phyloP scores from a whole-genome alignment of 2,113 vertebrate genomes.

The Otolemur garnettii region DNA sequence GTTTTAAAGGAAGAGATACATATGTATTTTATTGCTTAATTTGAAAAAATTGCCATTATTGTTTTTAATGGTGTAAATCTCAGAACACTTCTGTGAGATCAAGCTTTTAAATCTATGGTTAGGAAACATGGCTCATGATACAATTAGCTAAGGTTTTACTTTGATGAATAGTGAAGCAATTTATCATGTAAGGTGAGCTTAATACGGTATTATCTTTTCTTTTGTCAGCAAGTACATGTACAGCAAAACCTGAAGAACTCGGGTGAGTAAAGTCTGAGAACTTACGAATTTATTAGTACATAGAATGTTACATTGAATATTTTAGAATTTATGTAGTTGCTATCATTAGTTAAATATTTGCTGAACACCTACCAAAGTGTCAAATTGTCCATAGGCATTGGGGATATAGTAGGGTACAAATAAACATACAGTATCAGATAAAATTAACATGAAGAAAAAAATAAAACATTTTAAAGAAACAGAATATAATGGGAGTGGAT shows the following conservation, averaged over 20 bases:
- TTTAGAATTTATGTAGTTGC: slow-evolving; percentile 20
- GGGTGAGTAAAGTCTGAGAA: slow-evolving; percentile 81
- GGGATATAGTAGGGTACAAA: neutral
- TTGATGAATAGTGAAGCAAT: slow-evolving; percentile 22
- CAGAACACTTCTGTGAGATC: slow-evolving; percentile 17
- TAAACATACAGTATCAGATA: neutral
- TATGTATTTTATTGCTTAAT: neutral
- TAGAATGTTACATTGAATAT: accelerated
- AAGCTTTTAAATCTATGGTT: slow-evolving; percentile 11
- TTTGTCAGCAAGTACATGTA: slow-evolving; percentile 80
- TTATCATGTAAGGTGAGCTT: slow-evolving; percentile 39
- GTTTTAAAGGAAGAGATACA: neutral
- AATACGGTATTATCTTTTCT: slow-evolving; percentile 56
- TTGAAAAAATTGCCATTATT: slow-evolving; percentile 42
- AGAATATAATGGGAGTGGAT: neutral
- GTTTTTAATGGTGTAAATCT: neutral
- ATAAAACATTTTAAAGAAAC: neutral
- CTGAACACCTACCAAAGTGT: neutral
- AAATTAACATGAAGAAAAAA: slow-evolving; percentile 56
- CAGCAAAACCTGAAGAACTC: slow-evolving; percentile 86
- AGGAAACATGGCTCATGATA: neutral
- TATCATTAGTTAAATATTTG: slow-evolving; percentile 48
- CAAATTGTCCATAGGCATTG: neutral
- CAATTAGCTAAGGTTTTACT: neutral
- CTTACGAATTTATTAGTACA: slow-evolving; percentile 19